These are phyloP conservation scores for Sarcophaga caerulescens DNA, from an alignment of 2,888 invertebrate genomes.

Conservation along the genomic window DNA sequence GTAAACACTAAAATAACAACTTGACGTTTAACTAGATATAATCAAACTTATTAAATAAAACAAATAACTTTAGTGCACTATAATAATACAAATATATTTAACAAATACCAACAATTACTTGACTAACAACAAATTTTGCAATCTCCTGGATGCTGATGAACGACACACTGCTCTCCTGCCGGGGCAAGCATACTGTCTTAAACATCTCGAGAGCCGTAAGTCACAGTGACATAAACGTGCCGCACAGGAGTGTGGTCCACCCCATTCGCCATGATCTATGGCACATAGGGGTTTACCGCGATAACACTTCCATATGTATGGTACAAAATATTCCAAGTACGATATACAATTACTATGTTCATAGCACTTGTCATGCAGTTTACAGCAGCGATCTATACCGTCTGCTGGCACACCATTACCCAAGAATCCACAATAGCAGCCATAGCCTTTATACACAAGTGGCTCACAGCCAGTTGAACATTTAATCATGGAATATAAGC, in stretches of 20 bases:
- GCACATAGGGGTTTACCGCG: slow-evolving; percentile 88
- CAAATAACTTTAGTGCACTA: not conserved
- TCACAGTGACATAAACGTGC: slow-evolving; percentile 93
- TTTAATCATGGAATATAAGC: slow-evolving; percentile 92
- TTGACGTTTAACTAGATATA: slow-evolving; percentile 35
- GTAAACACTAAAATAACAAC: slow-evolving; percentile 32
- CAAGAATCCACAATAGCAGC: slow-evolving; percentile 94
- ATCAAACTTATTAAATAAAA: slow-evolving; percentile 21
- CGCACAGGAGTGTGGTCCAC: slow-evolving; percentile 86
- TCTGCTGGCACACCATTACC: slow-evolving; percentile 90
- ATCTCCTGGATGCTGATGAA: slow-evolving; percentile 87
- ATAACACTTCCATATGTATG: slow-evolving; percentile 94
- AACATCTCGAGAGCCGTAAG: slow-evolving; percentile 88
- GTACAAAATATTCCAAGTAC: slow-evolving; percentile 91
- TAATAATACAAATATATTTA: slow-evolving; percentile 29
- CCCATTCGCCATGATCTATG: slow-evolving; percentile 83
- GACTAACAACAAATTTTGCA: slow-evolving; percentile 86
- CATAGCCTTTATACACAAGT: slow-evolving; percentile 91
- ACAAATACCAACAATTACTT: slow-evolving; percentile 46
- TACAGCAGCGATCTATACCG: slow-evolving; percentile 91
- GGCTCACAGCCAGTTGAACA: slow-evolving; percentile 94
- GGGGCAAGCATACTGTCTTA: slow-evolving; percentile 89
- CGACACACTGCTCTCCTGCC: slow-evolving; percentile 86
- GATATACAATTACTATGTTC: slow-evolving; percentile 89
- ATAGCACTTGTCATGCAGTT: slow-evolving; percentile 93